Conservation (phyloP, 2,888 invertebrate species). For the Vannuccia rotundouncinata region DNA sequence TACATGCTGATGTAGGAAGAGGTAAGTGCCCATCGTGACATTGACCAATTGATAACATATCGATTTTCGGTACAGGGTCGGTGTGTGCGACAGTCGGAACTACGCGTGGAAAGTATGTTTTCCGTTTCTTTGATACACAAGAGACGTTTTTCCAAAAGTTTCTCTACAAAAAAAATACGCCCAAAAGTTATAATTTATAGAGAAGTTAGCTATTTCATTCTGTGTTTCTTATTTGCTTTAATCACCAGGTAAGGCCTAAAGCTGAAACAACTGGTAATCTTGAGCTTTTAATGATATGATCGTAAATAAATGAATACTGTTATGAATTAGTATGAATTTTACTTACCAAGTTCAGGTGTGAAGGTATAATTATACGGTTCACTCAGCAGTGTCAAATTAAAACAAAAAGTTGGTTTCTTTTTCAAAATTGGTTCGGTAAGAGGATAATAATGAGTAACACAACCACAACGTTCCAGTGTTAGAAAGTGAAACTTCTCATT, state of each 20-base stretch:
- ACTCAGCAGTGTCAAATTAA: not conserved
- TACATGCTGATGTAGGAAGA: not conserved
- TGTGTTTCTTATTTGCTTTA: too few relatives aligned
- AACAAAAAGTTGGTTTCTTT: not conserved
- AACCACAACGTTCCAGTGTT: not conserved
- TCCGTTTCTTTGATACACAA: not conserved
- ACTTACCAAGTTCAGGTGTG: not conserved
- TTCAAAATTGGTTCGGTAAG: not conserved
- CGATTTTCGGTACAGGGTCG: not conserved
- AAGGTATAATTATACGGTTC: not conserved
- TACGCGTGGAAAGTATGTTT: not conserved
- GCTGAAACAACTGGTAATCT: too few relatives aligned
- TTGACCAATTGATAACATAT: not conserved
- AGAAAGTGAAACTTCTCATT: slow-evolving; percentile 2
- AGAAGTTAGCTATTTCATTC: too few relatives aligned
- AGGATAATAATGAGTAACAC: not conserved
- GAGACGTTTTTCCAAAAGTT: not conserved
- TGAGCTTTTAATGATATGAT: not conserved
- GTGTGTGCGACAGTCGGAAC: not conserved
- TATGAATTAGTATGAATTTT: too few relatives aligned
- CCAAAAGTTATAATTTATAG: too few relatives aligned
- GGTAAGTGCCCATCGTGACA: not conserved
- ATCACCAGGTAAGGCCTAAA: too few relatives aligned
- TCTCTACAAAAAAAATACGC: not conserved
- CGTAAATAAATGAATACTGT: too few relatives aligned